Evolutionary conservation across 64 coral and sea anemone species (phyloP).

Genomic region (Dendronephthya gigantea): DNA sequence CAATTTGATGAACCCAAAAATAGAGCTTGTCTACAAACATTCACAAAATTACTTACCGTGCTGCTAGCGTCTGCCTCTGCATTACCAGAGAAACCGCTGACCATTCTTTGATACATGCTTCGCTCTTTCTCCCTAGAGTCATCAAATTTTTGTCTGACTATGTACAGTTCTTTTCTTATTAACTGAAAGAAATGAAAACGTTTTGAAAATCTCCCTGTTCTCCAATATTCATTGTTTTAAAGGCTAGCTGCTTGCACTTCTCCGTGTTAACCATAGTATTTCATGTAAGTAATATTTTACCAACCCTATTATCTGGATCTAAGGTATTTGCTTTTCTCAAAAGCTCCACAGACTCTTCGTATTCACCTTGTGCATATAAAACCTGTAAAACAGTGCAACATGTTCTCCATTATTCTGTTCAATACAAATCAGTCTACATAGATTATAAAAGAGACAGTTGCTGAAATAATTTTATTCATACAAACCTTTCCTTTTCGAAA

Average conservation of each 20-base stretch:
- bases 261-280: too few species aligned
- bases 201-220: neutral
- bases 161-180: neutral
- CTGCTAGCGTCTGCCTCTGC: neutral
- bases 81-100: neutral
- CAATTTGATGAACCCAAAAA: too few species aligned
- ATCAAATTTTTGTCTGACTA: neutral
- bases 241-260: too few species aligned
- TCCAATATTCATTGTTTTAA: too few species aligned
- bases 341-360: neutral
- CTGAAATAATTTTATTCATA: neutral
- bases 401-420: neutral
- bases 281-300: too few species aligned
- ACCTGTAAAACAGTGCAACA: neutral
- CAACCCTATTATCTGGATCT: neutral
- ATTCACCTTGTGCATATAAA: neutral
- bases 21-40: too few species aligned
- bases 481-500: conserved; percentile 12
- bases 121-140: neutral
- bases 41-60: neutral
- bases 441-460: neutral
- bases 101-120: conserved; percentile 11
- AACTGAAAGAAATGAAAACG: neutral
- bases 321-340: neutral
- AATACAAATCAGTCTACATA: neutral